A percentile compares a stretch with the other conserved stretches of the same genome.
Conservation (phyloP, 2,797 vertebrate species). For the Taenioides sp. region DNA sequence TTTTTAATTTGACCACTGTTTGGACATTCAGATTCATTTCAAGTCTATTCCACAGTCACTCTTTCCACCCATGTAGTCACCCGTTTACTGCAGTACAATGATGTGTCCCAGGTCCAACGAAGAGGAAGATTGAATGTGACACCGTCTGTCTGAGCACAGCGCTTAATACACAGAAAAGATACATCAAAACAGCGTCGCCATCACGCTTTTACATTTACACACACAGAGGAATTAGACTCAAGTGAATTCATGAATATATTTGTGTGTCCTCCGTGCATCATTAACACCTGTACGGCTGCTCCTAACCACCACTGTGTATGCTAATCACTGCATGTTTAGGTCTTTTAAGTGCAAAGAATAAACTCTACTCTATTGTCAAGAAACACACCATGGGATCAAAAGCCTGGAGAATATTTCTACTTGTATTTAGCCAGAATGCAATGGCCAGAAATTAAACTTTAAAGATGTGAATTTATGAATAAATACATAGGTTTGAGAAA, state of each 20-base stretch:
- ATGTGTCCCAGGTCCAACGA: constrained; percentile 23
- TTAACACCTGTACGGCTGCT: constrained; percentile 66
- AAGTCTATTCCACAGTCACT: too few species aligned
- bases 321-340: constrained; percentile 54
- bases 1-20: too few species aligned
- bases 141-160: constrained; percentile 35
- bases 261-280: constrained; percentile 62
- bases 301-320: constrained; percentile 51
- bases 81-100: constrained; percentile 6
- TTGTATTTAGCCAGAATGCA: constrained; percentile 32
- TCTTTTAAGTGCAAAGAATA: constrained; percentile 60
- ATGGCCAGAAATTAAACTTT: constrained; percentile 52
- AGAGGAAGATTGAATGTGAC: constrained; percentile 58
- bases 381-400: constrained; percentile 34
- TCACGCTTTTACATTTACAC: constrained; percentile 43
- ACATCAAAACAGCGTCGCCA: constrained; percentile 50
- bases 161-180: constrained; percentile 31
- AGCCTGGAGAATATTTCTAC: constrained; percentile 45
- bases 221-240: constrained; percentile 48
- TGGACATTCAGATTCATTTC: too few species aligned
- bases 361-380: constrained; percentile 48
- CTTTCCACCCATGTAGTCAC: too few species aligned
- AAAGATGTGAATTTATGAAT: constrained; percentile 59
- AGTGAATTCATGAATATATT: constrained; percentile 70
- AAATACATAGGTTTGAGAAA: constrained; percentile 36